phyloP scores from a whole-genome alignment of 1,140 invertebrate genomes.

The Dinoponera quadriceps region DNA sequence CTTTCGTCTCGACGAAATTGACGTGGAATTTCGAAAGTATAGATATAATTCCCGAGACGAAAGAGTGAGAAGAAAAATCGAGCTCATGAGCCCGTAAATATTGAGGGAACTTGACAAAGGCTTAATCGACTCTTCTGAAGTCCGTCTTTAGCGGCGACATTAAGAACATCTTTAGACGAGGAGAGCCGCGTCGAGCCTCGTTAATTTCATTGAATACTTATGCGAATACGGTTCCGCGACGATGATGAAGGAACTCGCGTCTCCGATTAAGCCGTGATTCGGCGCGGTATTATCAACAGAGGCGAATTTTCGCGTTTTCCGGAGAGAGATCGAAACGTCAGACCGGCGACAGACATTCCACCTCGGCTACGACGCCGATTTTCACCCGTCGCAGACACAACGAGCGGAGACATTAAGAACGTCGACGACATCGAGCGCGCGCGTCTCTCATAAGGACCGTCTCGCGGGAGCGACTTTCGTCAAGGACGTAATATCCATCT shows the following conservation, averaged over 20 bases:
- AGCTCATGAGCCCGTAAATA: not conserved
- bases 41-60: not conserved
- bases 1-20: too few relatives aligned
- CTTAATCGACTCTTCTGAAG: not conserved
- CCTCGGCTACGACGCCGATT: constrained; percentile 32
- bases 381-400: constrained; percentile 6
- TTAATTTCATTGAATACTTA: constrained; percentile 23
- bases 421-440: not conserved
- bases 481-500: constrained; percentile 30
- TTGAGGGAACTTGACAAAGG: constrained; percentile 21
- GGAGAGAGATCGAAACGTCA: constrained; percentile 20
- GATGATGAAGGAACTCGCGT: constrained; percentile 9
- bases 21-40: not conserved
- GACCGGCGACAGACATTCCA: not conserved
- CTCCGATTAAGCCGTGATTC: constrained; percentile 2
- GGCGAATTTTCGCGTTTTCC: constrained; percentile 4
- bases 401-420: constrained; percentile 39
- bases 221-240: not conserved
- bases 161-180: too few relatives aligned
- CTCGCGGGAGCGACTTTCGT: constrained; percentile 23
- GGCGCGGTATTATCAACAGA: not conserved
- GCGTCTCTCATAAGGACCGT: not conserved
- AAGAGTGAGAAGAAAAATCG: not conserved
- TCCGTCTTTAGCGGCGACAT: too few relatives aligned
- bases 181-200: not conserved